Evolutionary conservation across 2,888 invertebrate species (phyloP).

Genomic region (Rugalucina vietnamica): DNA sequence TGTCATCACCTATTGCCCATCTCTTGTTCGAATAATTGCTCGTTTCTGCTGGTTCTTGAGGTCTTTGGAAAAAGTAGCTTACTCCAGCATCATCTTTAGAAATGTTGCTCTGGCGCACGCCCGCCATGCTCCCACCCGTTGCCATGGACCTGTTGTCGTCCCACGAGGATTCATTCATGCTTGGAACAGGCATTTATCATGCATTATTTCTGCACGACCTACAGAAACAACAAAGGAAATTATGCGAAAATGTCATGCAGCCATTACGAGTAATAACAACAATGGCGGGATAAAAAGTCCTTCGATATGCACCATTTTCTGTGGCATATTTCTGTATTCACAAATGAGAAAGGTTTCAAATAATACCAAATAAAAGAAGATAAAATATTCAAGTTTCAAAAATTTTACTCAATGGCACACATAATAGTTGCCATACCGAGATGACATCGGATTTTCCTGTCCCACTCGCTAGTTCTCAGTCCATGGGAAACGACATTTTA

Average conservation of each 20-base stretch:
- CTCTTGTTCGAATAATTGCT: constrained; percentile 83
- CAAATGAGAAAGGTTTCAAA: too few species aligned
- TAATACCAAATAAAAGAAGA: too few species aligned
- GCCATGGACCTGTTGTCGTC: constrained; percentile 78
- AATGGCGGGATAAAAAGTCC: constrained; percentile 64
- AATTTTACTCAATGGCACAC: not conserved
- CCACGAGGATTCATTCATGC: constrained; percentile 83
- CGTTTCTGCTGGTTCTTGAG: constrained; percentile 92
- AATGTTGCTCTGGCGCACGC: constrained; percentile 72
- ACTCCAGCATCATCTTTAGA: constrained; percentile 96
- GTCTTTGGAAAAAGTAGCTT: constrained; percentile 95
- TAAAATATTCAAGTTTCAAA: not conserved
- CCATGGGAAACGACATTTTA: constrained; percentile 76
- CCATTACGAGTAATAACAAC: constrained; percentile 55
- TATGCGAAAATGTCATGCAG: constrained; percentile 49
- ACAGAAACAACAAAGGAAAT: constrained; percentile 29
- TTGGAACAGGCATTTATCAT: constrained; percentile 78
- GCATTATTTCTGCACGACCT: constrained; percentile 71
- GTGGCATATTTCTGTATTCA: not conserved
- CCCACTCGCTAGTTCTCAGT: constrained; percentile 66
- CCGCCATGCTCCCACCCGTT: constrained; percentile 77
- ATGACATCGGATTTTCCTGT: constrained; percentile 76
- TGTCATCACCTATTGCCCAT: constrained; percentile 96
- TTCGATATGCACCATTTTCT: constrained; percentile 35
- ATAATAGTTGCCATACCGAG: constrained; percentile 64